Base-by-base conservation (phyloP, 2,888 invertebrate genomes). In the Leptura quadrifasciata region DNA sequence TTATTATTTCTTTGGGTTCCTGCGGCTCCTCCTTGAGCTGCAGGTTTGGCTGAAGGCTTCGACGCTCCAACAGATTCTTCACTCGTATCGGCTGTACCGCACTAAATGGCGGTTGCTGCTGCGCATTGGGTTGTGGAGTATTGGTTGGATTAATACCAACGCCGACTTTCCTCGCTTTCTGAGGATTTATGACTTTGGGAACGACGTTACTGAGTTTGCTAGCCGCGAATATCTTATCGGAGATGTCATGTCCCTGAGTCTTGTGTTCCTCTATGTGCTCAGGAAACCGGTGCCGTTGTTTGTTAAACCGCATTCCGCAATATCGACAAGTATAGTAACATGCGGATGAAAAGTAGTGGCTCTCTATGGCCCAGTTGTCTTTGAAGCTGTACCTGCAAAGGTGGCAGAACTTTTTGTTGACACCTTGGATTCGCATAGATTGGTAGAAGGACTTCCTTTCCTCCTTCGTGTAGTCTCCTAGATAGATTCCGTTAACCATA, bases 361-460 rank as follows among this genome's bases (percentile, higher is more conserved):
- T 85, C 76, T 89, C 89, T 17, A 89, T 89, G 0, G 89, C 88
- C 89, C 89, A 89, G 73, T 89, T 89, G 78, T 89, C 89, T 80
- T 89, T 89, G 74, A 89, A 89, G 6, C 87, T 88, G 79, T 89
- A 89, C 12, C 89, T 84, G 79, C 89, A 89, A 20, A 89, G 74
- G 3, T 88, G 84, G 72, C 89, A 89, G 79, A 89, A 89, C 77
- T 89, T 87, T 63, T 86, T 86, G 58, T 86, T 87, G n/a, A 87
- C 85, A 0, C 88, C 88, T 27, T 86, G 86, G 20, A 89, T 84
- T 20, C 86, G 80, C 79, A 89, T 87, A n/a, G 86, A 85, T 76
- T 86, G 86, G 73, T 88, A 89, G 70, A 88, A 86, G 0, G 83
- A 79, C 65, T 87, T 85, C 8, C 89, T 81, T 75, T 88, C 87